These are phyloP conservation scores for Dyspetes luteomarginatus DNA, from an alignment of 2,888 invertebrate species.

Conservation along the genomic window DNA sequence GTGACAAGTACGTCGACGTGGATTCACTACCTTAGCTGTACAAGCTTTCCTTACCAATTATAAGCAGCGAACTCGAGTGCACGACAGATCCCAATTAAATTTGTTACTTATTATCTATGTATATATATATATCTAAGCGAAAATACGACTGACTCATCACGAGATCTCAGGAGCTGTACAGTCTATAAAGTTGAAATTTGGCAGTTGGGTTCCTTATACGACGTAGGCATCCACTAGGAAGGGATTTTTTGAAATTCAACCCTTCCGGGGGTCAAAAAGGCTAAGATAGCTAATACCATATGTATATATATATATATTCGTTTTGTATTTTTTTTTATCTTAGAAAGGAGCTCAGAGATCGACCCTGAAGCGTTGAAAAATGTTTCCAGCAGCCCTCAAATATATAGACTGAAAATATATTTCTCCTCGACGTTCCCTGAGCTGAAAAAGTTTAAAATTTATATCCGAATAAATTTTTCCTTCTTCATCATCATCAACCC, in stretches of 20 bases:
- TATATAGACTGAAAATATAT: slow-evolving; percentile 28
- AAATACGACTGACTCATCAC: not conserved
- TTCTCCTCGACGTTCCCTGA: not conserved
- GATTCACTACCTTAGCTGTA: not conserved
- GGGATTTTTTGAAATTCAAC: too few species aligned
- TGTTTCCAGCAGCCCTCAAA: slow-evolving; percentile 25
- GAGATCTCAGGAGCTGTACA: too few species aligned
- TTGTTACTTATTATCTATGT: slow-evolving; percentile 24
- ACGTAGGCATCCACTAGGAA: not conserved
- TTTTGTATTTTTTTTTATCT: too few species aligned
- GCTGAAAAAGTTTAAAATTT: slow-evolving; percentile 21
- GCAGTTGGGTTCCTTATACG: not conserved
- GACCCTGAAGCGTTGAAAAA: too few species aligned
- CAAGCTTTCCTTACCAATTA: slow-evolving; percentile 31
- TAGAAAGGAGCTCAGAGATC: too few species aligned
- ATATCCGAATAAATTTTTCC: slow-evolving; percentile 22
- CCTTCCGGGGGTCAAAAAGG: too few species aligned
- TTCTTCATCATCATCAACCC: not conserved
- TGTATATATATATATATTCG: too few species aligned
- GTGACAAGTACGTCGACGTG: slow-evolving; percentile 14
- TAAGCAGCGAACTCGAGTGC: slow-evolving; percentile 15
- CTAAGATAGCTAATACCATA: too few species aligned
- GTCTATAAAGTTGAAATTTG: not conserved
- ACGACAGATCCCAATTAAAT: slow-evolving; percentile 51
- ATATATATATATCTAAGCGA: not conserved